Base-by-base conservation (phyloP, 2,797 vertebrate species). In the Gymnothorax javanicus region DNA sequence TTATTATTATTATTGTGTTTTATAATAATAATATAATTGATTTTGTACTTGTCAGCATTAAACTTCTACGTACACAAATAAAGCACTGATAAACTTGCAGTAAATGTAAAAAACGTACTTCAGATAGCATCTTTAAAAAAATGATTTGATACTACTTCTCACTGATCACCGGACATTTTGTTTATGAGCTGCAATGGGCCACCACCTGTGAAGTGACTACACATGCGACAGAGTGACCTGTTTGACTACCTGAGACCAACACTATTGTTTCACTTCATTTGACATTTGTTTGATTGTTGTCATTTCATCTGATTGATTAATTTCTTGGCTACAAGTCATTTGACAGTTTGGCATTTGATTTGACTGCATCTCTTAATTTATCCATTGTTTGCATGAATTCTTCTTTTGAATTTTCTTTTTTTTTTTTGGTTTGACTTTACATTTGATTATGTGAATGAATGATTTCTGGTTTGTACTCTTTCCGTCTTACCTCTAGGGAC, bases 401-500 rank as follows among this genome's bases (percentile, higher is more conserved):
- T 43, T 43, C 33, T 43, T 43, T 43, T 43, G 33, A 43, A 43
- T 43, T 43, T 43, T 43, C 33, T 43, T 43, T 43, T 43, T 43
- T 43, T 43, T 43, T 43, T 43, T 43, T 43, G 33, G 33, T 43
- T 43, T 43, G 33, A 1, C 33, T 43, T 43, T 43, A 43, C 33
- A 43, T 43, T 43, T 43, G 33, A 43, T 43, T 43, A 43, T 43
- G 33, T 43, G 33, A 43, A 43, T 43, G 33, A 43, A 43, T 43
- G 33, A 50, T 43, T 27, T 86, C 27, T 86, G 6, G 8, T 82
- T 73, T 11, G 85, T 83, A 83, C 8, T 85, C 23, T 85, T n/a
- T 88, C 59, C 92, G 6, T 71, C 7, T 91, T 25, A 87, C n/a
- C n/a, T 85, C 1, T 87, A 99, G 98, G 96, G 94, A 60, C 96